Conservation (phyloP, 1,140 invertebrate species). For the Muscidifurax raptorellus region DNA sequence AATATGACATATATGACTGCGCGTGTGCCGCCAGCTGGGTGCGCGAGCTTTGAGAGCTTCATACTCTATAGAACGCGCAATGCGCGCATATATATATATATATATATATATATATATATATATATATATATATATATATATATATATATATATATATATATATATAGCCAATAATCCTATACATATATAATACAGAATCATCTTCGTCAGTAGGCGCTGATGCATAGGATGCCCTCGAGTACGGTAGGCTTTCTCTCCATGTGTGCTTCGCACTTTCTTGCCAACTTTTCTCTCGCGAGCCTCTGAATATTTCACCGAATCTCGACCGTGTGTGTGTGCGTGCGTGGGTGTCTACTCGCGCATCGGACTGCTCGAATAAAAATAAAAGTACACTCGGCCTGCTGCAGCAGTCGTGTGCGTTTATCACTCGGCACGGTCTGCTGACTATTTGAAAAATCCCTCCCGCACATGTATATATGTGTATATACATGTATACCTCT, state of each 20-base stretch:
- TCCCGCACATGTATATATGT: neutral
- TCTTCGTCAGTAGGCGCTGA: neutral
- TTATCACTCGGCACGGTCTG: constrained; percentile 35
- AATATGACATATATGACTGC: constrained; percentile 59
- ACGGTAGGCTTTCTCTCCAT: neutral
- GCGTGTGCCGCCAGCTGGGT: constrained; percentile 56
- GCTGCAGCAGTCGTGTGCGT: neutral
- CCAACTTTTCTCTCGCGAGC: constrained; percentile 23
- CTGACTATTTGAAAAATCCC: constrained; percentile 28
- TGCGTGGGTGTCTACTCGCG: neutral
- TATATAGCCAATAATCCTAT: no score
- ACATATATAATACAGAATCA: neutral
- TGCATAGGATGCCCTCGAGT: neutral
- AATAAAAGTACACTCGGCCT: constrained; percentile 36
- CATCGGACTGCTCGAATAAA: neutral
- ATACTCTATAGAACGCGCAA: constrained; percentile 59
- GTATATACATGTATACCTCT: no score
- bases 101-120: no score
- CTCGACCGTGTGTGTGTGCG: neutral
- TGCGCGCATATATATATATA: constrained; percentile 28
- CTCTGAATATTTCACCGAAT: constrained; percentile 49
- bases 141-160: neutral
- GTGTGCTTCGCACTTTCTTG: neutral
- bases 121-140: neutral
- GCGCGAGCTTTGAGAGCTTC: constrained; percentile 59